Evolutionary conservation across 1,140 invertebrate species (phyloP).

Genomic region (Cydia amplana): DNA sequence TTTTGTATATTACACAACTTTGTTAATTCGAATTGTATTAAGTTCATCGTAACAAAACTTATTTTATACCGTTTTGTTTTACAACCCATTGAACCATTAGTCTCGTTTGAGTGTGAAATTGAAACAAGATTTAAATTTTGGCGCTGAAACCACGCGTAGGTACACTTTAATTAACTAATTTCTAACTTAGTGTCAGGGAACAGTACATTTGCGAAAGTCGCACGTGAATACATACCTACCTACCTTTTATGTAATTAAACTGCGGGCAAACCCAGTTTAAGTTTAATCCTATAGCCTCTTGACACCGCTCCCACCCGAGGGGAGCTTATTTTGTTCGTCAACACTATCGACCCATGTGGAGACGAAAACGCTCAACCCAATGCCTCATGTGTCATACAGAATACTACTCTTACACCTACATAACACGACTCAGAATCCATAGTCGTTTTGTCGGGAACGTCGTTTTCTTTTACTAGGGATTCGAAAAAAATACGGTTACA

Average conservation of each 20-base stretch:
- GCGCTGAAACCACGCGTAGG: conserved; percentile 37
- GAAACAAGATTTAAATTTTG: neutral
- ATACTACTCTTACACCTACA: conserved; percentile 57
- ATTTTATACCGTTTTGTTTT: neutral
- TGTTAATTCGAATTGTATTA: neutral
- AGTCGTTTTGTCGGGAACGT: conserved; percentile 42
- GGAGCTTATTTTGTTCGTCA: conserved; percentile 78
- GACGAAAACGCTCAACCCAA: conserved; percentile 63
- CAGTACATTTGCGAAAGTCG: conserved; percentile 65
- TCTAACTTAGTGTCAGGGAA: conserved; percentile 65
- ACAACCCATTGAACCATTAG: neutral
- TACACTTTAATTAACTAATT: conserved; percentile 71
- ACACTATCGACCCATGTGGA: conserved; percentile 75
- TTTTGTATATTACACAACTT: conserved; percentile 1
- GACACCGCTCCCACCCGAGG: conserved; percentile 71
- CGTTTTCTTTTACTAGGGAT: conserved; percentile 58
- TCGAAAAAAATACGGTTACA: conserved; percentile 57
- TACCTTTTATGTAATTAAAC: conserved; percentile 79
- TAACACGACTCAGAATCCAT: conserved; percentile 57
- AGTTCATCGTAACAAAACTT: conserved; percentile 7
- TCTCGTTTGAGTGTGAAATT: conserved; percentile 2
- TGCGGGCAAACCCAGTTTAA: conserved; percentile 76
- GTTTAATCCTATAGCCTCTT: conserved; percentile 79
- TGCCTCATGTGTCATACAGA: conserved; percentile 62
- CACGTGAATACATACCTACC: conserved; percentile 70